These are phyloP conservation scores for Festucalex cinctus DNA, from an alignment of 2,113 vertebrate genomes.

Conservation along the genomic window DNA sequence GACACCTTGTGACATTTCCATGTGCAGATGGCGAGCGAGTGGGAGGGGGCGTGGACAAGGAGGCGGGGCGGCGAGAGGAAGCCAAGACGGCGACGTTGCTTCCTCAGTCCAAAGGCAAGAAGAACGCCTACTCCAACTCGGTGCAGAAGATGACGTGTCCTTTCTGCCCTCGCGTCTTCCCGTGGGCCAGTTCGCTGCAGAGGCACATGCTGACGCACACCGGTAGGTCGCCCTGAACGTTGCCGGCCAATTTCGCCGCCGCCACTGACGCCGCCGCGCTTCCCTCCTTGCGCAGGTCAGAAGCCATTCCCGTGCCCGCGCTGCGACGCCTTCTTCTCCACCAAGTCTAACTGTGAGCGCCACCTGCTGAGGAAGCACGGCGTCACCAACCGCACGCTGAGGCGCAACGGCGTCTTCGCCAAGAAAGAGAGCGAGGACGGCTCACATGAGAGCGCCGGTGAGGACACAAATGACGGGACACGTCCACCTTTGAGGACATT, in stretches of 20 bases:
- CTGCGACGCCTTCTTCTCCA: conserved; percentile 82
- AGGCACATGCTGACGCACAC: conserved; percentile 95
- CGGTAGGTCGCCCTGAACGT: conserved; percentile 68
- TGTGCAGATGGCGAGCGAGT: conserved; percentile 51
- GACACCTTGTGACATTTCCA: conserved; percentile 15
- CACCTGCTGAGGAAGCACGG: conserved; percentile 85
- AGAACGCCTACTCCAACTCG: conserved; percentile 88
- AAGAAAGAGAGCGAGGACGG: conserved; percentile 72
- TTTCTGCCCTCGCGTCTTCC: conserved; percentile 88
- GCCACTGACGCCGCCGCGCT: not conserved
- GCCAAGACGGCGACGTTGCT: conserved; percentile 40
- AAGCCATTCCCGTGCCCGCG: conserved; percentile 84
- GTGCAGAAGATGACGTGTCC: conserved; percentile 92
- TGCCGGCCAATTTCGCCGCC: not conserved
- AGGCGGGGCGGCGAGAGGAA: conserved; percentile 70
- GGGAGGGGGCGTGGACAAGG: conserved; percentile 55
- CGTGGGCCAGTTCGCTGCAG: conserved; percentile 93
- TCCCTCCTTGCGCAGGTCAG: conserved; percentile 68
- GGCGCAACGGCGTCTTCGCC: conserved; percentile 73
- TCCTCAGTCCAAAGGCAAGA: conserved; percentile 77
- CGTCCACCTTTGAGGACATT: no score
- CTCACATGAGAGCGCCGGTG: conserved; percentile 74
- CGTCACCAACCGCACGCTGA: conserved; percentile 74
- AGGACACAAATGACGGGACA: not conserved
- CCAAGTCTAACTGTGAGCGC: conserved; percentile 87